phyloP scores from a whole-genome alignment of 2,113 vertebrate species.

The human (Homo sapiens) region GRCh38 chr6:97865501-97866000 shows the following conservation, averaged over 20 bases:
- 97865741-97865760: background rate
- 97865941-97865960: background rate
- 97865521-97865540: background rate
- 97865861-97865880: background rate
- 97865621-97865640: background rate
- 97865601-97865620: background rate
- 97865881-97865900: background rate
- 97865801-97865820: background rate
- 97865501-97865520: background rate
- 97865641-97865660: background rate
- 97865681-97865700: background rate
- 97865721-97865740: background rate
- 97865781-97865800: no score
- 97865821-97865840: background rate
- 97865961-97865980: background rate
- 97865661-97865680: background rate
- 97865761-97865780: background rate
- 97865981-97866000: background rate
- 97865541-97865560: background rate
- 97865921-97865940: background rate
- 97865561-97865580: background rate
- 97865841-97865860: background rate
- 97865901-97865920: background rate
- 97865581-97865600: background rate
- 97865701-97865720: background rate